Base-by-base conservation (phyloP, 2,888 invertebrate species). In the Archips crataeganus region DNA sequence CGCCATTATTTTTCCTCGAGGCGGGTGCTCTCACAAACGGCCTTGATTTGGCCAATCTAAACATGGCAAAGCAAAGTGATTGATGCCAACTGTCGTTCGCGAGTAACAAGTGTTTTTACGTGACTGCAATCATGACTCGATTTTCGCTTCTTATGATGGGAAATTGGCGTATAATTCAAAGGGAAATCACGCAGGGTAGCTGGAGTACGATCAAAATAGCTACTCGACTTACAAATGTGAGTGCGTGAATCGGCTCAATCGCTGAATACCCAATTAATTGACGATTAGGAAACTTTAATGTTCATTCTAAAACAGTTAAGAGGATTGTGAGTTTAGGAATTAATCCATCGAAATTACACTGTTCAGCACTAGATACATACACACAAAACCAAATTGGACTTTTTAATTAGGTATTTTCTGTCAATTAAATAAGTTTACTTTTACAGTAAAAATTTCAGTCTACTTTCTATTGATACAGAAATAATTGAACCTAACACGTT, bases 21-120 rank as follows among this genome's bases (percentile, higher is more conserved):
- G 84, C 85, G 81, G 77, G 77, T 80, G 82, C 81, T 85, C 83
- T 82, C 83, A 81, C 84, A 84, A 82, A 86, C 83, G 81, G 82
- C 87, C 86, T 85, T 90, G 89, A 91, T 92, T 91, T 88, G 85
- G 84, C 84, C 87, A 90, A 91, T 92, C 88, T 88, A 90, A 91
- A 90, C 90, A 90, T 87, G 79, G 87, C 85, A 80, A 81, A 84
- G 79, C 84, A 80, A 80, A 79, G 84, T 89, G 87, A 89, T 89
- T 84, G 86, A 88, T 87, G 87, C 75, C 79, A 68, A 71, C 61
- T 79, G 81, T 84, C 87, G 83, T 83, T 83, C 81, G 80, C 79
- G 85, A 82, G 89, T 89, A 89, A 90, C 90, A 90, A 91, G 90
- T 91, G 89, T 90, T 90, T 83, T 86, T 90, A 90, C 90, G 90